These are phyloP conservation scores for Drosophila novamexicana DNA, from an alignment of 1,140 invertebrate genomes.

Conservation along the genomic window DNA sequence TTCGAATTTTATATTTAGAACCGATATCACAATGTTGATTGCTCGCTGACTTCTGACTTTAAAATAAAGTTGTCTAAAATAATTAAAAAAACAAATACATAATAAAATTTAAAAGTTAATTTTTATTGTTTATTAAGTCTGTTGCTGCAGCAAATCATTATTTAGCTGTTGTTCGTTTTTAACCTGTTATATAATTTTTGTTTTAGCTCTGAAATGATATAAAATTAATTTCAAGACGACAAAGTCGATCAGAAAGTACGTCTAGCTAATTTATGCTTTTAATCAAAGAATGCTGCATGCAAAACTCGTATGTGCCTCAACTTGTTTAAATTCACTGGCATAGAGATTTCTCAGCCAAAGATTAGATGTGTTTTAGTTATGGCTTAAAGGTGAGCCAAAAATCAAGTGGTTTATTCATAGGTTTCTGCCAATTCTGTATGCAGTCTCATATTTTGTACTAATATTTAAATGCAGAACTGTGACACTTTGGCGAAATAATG, in stretches of 20 bases:
- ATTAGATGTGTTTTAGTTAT: constrained; percentile 4
- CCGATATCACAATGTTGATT: too few relatives aligned
- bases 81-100: too few relatives aligned
- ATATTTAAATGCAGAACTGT: background rate
- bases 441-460: background rate
- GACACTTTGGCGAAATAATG: background rate
- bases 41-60: too few relatives aligned
- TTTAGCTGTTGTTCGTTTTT: too few relatives aligned
- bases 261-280: background rate
- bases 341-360: background rate
- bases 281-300: background rate
- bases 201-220: background rate
- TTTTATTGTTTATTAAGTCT: too few relatives aligned
- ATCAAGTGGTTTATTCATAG: constrained; percentile 1
- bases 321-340: background rate
- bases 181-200: too few relatives aligned
- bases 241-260: background rate
- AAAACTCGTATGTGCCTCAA: background rate
- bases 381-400: background rate
- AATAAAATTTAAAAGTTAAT: too few relatives aligned
- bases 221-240: background rate
- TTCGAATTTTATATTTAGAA: too few relatives aligned
- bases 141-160: too few relatives aligned
- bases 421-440: constrained; percentile 3
- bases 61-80: too few relatives aligned